Evolutionary conservation across 2,888 invertebrate genomes (phyloP), one percentile per base, ranked within the genome.

Genomic region (Troides oblongomaculatus): DNA sequence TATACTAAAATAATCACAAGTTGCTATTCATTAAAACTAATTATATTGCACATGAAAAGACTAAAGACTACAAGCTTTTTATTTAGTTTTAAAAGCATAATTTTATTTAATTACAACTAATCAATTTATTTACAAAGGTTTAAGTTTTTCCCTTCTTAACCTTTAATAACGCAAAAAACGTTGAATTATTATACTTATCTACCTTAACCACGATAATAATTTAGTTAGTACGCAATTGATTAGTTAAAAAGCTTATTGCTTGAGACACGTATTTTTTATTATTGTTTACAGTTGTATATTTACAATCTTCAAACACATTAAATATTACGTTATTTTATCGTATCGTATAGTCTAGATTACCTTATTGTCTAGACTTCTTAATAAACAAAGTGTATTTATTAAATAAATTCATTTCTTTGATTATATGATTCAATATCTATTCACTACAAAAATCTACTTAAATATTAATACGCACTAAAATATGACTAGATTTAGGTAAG

Each of bases 211-310:
- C 64, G 36, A 25, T 60, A 21, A 62, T 56, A 30, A 68, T 50
- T 30, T 1, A n/a, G 39, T 65, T 36, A 67, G 60, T 53, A 61
- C 63, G 69, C 36, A 65, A 21, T 62, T 57, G 58, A 46, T 61
- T 57, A 66, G 17, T 30, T 58, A 62, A 71, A 30, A 63, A 81
- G 79, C 78, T 86, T 90, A 90, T 90, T 90, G 90, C 90, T 90
- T 89, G 81, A 77, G 80, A 90, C 90, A 90, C 90, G 90, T 89
- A 82, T 74, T 74, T 17, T 62, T 30, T 53, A 62, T 71, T 72
- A 68, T 66, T 74, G 72, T 73, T 58, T 59, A 71, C 70, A 71
- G n/a, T 53, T 53, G 12, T n/a, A 0, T n/a, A 53, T 53, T 53
- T 53, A 53, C n/a, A 53, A 53, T 53, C 1, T n/a, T n/a, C 5